These are phyloP conservation scores for Nematopogon swammerdamellus DNA, from an alignment of 2,888 invertebrate species.

Conservation along the genomic window DNA sequence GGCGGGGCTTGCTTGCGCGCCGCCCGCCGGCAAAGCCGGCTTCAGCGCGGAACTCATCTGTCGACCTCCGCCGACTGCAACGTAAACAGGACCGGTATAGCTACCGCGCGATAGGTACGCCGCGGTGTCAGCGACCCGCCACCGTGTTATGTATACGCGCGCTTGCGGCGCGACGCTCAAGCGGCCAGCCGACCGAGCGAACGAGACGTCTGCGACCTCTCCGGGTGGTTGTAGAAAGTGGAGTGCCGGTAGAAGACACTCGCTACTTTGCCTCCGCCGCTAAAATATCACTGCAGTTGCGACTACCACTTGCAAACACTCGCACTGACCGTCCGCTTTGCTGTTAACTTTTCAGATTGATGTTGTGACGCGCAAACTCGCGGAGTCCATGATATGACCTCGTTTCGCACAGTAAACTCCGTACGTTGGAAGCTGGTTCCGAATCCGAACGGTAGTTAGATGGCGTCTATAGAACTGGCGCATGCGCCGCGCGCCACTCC, in stretches of 20 bases:
- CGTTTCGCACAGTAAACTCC: background rate
- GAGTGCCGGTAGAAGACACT: background rate
- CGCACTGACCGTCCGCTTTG: background rate
- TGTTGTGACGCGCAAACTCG: background rate
- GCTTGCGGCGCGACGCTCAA: background rate
- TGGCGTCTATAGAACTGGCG: constrained; percentile 55
- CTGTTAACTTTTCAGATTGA: background rate
- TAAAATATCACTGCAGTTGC: background rate
- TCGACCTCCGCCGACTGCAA: constrained; percentile 14
- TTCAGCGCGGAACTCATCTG: constrained; percentile 62
- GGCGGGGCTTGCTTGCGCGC: constrained; percentile 40
- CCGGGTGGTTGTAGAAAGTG: background rate
- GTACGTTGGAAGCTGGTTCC: constrained; percentile 6
- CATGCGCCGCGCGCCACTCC: constrained; percentile 43
- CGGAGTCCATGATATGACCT: background rate
- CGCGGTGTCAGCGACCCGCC: background rate
- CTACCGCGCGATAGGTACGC: background rate
- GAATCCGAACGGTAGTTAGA: constrained; percentile 48
- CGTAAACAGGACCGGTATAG: background rate
- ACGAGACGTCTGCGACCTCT: background rate
- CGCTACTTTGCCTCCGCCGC: background rate
- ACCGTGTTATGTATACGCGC: background rate
- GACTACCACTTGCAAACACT: background rate
- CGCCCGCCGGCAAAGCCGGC: constrained; percentile 48
- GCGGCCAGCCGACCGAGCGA: no score